Base-by-base conservation (phyloP, 2,797 vertebrate species). In the Ispidina lecontei region DNA sequence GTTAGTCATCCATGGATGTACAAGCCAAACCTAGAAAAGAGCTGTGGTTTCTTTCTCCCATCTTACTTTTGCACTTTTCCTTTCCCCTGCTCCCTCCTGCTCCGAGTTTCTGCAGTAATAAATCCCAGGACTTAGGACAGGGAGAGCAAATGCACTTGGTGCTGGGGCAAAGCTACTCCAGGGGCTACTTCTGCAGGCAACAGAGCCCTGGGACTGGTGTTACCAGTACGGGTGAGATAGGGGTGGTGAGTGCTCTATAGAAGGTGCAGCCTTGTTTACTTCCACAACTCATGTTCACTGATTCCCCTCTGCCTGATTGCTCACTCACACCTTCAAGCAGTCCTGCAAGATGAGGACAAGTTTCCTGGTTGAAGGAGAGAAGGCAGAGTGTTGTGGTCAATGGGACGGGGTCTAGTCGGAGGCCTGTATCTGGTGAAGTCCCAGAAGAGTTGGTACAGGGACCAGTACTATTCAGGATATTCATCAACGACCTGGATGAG, bases 301-400 rank as follows among this genome's bases (percentile, higher is more conserved):
- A 2, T 52, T 33, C 14, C 9, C 11, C 23, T 56, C 33, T 1
- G 0, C 23, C 43, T 19, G 12, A 23, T 4, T 0, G 44, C 51
- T 58, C 2, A 1, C 12, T 76, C 3, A 0, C 43, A 44, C 15
- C 43, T 82, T 56, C 1, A 2, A 69, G 71, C 47, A 31, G 43
- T 15, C 51, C 49, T 31, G 47, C 2, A 8, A 47, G 58, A 54
- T 1, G 2, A 71, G n/a, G 28, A 10, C n/a, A 10, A 58, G 31
- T 59, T 58, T 44, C 46, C 46, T 47, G 46, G 23, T 47, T 47
- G 46, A 25, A 47, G 23, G 22, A 47, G 20, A 47, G 22, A 47
- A 23, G 46, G 23, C 12, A 14, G 46, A 47, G 46, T 23, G 23
- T 25, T 47, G 46, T 25, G 46, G 46, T 47, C 46, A 47, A 47